Base-by-base conservation (phyloP, 2,113 vertebrate genomes). In the Upupa epops region DNA sequence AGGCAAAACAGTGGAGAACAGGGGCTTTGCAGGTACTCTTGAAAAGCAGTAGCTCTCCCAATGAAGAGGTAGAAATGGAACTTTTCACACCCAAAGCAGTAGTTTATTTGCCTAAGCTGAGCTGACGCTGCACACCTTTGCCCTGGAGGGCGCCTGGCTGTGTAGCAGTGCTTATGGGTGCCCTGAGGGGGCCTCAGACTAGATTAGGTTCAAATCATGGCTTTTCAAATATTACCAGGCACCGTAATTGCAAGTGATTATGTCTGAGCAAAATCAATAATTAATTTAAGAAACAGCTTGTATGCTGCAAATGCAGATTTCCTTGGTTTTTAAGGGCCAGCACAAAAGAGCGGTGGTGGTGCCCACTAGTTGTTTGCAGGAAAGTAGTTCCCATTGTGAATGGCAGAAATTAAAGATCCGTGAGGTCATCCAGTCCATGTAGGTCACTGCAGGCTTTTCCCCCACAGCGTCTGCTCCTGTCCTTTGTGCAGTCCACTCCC, bases 401-500 rank as follows among this genome's bases (percentile, higher is more conserved):
- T 37, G 32, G 22, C 1, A 83, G 68, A 80, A 89, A 82, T 73
- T n/a, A 60, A 89, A 93, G 56, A 94, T 86, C 84, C 79, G 68
- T 91, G 86, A 91, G 92, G 86, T 86, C 72, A 82, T 61, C 40
- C 21, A 22, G 63, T 37, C 89, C 69, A 42, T 88, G 89, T 91
- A 91, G 86, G 90, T 84, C 82, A 90, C 32, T 54, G 81, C 86
- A 82, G 87, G 88, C 85, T 96, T 92, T 78, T 88, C 58, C 48
- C 36, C 87, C 70, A 69, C 66, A 68, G 72, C 58, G 77, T 92
- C 6, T 78, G 83, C 88, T 87, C 54, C 82, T 83, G 74, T 85
- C 86, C 94, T 94, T 95, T 86, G 48, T 52, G 26, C 48, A 79
- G 84, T 91, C 86, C 93, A 92, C 90, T 94, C 92, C 83, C 88